Percentiles rank a stretch among this genome's conserved stretches.
Evolutionary conservation across 2,888 invertebrate species (phyloP).

Genomic region (Slavum lentiscoides): DNA sequence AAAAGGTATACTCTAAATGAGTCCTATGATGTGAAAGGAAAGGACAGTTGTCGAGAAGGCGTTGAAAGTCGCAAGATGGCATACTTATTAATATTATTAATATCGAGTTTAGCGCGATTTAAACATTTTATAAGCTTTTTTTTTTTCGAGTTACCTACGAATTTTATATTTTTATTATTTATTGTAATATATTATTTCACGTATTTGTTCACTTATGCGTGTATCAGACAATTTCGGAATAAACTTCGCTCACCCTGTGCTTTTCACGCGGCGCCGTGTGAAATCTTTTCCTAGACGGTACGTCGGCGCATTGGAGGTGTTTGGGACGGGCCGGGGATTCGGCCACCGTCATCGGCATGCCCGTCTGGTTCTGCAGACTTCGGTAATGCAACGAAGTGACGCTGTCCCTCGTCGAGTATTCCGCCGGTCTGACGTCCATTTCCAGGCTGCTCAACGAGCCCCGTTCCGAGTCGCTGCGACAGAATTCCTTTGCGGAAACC

Average conservation of each 20-base stretch:
- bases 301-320: conserved; percentile 52
- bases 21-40: too few relatives aligned
- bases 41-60: too few relatives aligned
- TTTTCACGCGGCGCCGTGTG: conserved; percentile 67
- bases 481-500: conserved; percentile 29
- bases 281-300: conserved; percentile 62
- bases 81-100: too few relatives aligned
- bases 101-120: too few relatives aligned
- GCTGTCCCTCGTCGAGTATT: conserved; percentile 41
- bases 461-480: conserved; percentile 42
- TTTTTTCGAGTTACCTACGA: too few relatives aligned
- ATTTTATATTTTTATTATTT: too few relatives aligned
- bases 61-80: too few relatives aligned
- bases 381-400: conserved; percentile 56
- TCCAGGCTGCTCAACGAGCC: conserved; percentile 46
- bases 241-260: conserved; percentile 63
- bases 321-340: conserved; percentile 48
- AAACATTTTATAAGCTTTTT: too few relatives aligned
- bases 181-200: too few relatives aligned
- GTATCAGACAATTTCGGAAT: background rate
- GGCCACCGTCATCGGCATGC: conserved; percentile 16
- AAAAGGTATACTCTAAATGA: too few relatives aligned
- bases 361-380: conserved; percentile 50
- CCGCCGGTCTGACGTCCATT: conserved; percentile 14
- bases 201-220: too few relatives aligned